Evolutionary conservation across 1,140 invertebrate species (phyloP).

Genomic region (Himalopsyche phryganea): DNA sequence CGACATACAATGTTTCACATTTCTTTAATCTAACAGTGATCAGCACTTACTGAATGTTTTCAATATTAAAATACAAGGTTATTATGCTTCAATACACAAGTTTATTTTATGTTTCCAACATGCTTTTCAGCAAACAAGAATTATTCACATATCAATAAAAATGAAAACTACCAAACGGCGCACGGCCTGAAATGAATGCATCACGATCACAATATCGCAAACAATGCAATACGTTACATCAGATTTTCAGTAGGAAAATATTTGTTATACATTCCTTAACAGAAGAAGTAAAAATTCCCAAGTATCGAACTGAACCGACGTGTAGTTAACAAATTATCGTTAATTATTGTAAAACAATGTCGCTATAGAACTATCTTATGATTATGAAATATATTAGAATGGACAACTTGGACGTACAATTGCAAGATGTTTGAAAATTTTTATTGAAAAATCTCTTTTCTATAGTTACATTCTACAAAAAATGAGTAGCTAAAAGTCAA

Average conservation of each 20-base stretch:
- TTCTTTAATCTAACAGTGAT: constrained; percentile 18
- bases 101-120: constrained; percentile 10
- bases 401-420: constrained; percentile 27
- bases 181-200: too few relatives aligned
- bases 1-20: constrained; percentile 27
- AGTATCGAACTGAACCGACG: background rate
- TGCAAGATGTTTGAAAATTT: constrained; percentile 22
- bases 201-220: too few relatives aligned
- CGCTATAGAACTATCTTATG: constrained; percentile 14
- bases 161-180: too few relatives aligned
- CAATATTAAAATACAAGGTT: constrained; percentile 19
- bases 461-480: background rate
- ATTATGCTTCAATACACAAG: constrained; percentile 6
- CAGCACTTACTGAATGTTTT: constrained; percentile 5
- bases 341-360: background rate
- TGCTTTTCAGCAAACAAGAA: constrained; percentile 5
- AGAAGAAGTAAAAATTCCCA: background rate
- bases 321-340: background rate
- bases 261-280: too few relatives aligned
- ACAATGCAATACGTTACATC: background rate
- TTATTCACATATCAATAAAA: background rate
- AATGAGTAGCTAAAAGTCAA: too few relatives aligned
- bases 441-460: background rate
- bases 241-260: background rate
- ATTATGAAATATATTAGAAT: constrained; percentile 25